Percentiles rank a stretch among this genome's conserved stretches.
Evolutionary conservation across 2,888 invertebrate species (phyloP).

Genomic region (Leptinotarsa rubiginosa): DNA sequence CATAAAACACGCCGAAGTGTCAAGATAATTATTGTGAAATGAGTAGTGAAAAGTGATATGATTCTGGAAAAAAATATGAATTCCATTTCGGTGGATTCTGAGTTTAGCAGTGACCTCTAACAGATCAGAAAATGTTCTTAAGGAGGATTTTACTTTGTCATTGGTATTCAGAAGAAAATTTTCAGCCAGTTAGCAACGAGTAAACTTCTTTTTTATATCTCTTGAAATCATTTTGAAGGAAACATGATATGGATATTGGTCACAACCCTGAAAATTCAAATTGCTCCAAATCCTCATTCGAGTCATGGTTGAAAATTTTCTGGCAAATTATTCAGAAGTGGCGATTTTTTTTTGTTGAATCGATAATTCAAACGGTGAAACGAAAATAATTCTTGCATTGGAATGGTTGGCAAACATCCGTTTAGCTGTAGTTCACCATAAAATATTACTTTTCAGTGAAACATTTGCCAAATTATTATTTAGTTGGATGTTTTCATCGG

Average conservation of each 20-base stretch:
- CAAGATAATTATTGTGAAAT: neutral
- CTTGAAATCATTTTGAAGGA: neutral
- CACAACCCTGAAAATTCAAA: neutral
- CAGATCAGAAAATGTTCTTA: too few relatives aligned
- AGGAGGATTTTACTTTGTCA: too few relatives aligned
- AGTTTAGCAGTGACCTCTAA: neutral
- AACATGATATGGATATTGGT: neutral
- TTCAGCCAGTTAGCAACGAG: neutral
- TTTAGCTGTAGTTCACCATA: neutral
- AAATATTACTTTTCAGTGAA: neutral
- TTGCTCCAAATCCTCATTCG: too few relatives aligned
- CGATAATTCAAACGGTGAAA: neutral
- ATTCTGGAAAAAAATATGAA: neutral
- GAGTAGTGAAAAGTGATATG: neutral
- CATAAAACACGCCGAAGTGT: neutral
- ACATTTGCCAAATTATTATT: neutral
- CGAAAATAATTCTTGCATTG: neutral
- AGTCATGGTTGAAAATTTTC: too few relatives aligned
- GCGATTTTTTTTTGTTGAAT: neutral
- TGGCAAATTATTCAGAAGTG: neutral
- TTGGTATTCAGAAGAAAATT: neutral
- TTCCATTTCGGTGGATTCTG: neutral
- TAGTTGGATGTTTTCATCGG: neutral
- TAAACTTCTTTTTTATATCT: neutral
- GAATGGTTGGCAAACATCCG: neutral